phyloP scores from a whole-genome alignment of 2,113 vertebrate species.

The Etia nguti region DNA sequence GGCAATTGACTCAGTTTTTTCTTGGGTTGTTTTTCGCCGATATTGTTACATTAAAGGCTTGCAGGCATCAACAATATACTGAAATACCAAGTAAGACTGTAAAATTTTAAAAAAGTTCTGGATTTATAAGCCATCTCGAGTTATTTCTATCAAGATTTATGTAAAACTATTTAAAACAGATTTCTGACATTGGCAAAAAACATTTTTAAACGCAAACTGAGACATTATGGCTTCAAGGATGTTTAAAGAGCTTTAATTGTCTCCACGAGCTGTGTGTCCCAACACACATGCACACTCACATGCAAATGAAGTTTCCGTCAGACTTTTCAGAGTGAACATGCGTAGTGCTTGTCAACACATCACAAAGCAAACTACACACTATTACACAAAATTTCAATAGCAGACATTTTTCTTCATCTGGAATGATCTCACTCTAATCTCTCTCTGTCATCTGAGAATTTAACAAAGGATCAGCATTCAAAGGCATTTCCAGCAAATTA shows the following conservation, averaged over 20 bases:
- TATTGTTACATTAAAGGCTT: not conserved
- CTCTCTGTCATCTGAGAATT: not conserved
- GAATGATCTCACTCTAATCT: not conserved
- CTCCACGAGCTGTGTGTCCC: not conserved
- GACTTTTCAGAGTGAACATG: not conserved
- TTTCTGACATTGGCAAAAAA: not conserved
- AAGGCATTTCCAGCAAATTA: not conserved
- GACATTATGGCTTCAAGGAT: not conserved
- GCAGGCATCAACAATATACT: not conserved
- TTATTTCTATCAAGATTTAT: not conserved
- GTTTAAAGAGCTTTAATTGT: not conserved
- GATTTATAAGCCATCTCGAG: rapidly evolving
- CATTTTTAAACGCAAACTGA: not conserved
- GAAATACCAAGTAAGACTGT: not conserved
- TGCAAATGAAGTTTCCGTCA: not conserved
- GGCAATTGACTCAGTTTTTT: rapidly evolving
- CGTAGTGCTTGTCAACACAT: not conserved
- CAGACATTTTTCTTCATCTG: not conserved
- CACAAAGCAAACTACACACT: not conserved
- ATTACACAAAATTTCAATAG: not conserved
- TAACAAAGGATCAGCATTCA: not conserved
- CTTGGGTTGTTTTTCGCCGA: not conserved
- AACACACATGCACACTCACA: not conserved
- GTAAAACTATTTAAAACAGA: not conserved
- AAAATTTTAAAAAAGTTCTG: not conserved